Evolutionary conservation across 92 coral and sea anemone species (phyloP).

Genomic region (Montipora capitata): DNA sequence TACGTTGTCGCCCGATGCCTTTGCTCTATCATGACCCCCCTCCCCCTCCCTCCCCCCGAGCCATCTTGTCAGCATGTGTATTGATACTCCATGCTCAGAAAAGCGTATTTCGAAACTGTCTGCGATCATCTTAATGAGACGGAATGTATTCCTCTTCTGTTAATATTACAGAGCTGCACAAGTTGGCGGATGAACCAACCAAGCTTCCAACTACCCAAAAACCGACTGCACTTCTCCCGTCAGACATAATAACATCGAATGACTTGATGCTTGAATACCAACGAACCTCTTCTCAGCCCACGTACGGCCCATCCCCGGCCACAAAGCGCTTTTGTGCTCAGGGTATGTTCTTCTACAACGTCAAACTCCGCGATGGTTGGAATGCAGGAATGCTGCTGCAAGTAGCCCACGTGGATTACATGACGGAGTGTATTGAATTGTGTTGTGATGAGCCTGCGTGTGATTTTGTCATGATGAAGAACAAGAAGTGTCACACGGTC

Average conservation of each 20-base stretch:
- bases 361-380: slow-evolving; percentile 88
- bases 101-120: neutral
- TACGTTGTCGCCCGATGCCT: too few relatives aligned
- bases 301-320: slow-evolving; percentile 29
- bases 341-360: slow-evolving; percentile 92
- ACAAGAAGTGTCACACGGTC: slow-evolving; percentile 80
- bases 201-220: slow-evolving; percentile 25
- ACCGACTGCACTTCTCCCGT: slow-evolving; percentile 20
- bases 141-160: neutral
- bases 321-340: slow-evolving; percentile 78
- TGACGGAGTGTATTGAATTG: slow-evolving; percentile 86
- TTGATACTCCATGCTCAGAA: neutral
- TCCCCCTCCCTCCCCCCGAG: too few relatives aligned
- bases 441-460: slow-evolving; percentile 90
- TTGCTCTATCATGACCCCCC: too few relatives aligned
- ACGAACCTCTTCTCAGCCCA: slow-evolving; percentile 44
- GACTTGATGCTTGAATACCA: slow-evolving; percentile 29
- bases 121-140: neutral
- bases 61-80: too few relatives aligned
- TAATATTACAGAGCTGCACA: slow-evolving; percentile 46
- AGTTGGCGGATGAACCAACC: slow-evolving; percentile 61
- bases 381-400: slow-evolving; percentile 84
- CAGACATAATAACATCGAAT: neutral
- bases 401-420: slow-evolving; percentile 51
- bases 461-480: slow-evolving; percentile 87